phyloP scores from a whole-genome alignment of 2,113 vertebrate species.

The Acanthisitta chloris region DNA sequence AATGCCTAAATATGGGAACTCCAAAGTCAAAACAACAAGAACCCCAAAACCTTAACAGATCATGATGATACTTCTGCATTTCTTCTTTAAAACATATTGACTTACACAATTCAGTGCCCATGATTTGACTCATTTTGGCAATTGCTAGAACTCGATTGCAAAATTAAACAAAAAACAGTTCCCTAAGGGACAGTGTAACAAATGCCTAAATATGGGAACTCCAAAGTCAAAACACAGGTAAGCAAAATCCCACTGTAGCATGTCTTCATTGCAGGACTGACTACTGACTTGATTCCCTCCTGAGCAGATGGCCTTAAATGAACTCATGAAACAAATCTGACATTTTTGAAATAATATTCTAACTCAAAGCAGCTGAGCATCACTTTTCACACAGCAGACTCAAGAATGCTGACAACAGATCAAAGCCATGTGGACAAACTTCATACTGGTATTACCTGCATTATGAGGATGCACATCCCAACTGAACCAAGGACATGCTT shows the following conservation, averaged over 20 bases:
- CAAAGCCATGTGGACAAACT: not conserved
- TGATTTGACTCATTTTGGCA: not conserved
- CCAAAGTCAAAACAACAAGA: not conserved
- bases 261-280: not conserved
- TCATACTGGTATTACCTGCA: slow-evolving; percentile 81
- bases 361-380: not conserved
- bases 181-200: not conserved
- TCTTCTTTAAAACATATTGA: not conserved
- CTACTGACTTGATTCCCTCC: not conserved
- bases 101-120: not conserved
- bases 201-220: not conserved
- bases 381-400: not conserved
- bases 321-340: not conserved
- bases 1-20: not conserved
- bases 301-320: not conserved
- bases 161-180: not conserved
- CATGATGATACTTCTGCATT: not conserved
- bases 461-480: slow-evolving; percentile 91
- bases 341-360: not conserved
- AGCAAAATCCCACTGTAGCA: not conserved
- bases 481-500: slow-evolving; percentile 91
- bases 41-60: not conserved
- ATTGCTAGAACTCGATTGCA: not conserved
- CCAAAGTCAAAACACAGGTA: not conserved
- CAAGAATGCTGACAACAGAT: not conserved